These are phyloP conservation scores for Corvus hawaiiensis DNA, from an alignment of 2,113 vertebrate species.

Conservation along the genomic window DNA sequence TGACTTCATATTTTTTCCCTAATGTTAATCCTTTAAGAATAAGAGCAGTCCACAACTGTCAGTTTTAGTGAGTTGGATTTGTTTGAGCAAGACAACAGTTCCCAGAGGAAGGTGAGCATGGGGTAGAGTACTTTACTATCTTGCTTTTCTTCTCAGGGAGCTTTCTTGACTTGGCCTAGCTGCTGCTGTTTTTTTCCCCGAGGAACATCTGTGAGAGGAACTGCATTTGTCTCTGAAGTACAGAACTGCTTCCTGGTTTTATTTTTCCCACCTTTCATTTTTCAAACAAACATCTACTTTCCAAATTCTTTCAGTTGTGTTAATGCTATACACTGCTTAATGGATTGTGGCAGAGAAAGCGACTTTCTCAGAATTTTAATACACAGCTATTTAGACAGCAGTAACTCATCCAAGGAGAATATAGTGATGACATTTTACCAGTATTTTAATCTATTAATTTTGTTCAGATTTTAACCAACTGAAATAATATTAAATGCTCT, in stretches of 20 bases:
- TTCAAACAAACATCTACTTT: background rate
- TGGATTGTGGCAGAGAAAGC: background rate
- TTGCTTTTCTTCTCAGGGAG: conserved; percentile 13
- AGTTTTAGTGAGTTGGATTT: conserved; percentile 55
- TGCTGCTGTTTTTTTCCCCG: conserved; percentile 32
- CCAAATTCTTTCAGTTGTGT: background rate
- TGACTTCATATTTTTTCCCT: background rate
- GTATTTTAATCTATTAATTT: background rate
- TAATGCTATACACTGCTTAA: background rate
- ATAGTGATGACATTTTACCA: background rate
- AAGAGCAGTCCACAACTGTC: conserved; percentile 18
- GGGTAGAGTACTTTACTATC: conserved; percentile 16
- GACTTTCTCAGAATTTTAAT: background rate
- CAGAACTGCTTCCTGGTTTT: background rate
- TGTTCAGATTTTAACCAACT: background rate
- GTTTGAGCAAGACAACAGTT: conserved; percentile 51
- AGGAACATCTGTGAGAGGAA: conserved; percentile 5
- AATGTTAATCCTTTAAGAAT: conserved; percentile 44
- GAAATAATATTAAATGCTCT: background rate
- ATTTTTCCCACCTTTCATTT: conserved; percentile 1
- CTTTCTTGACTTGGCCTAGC: conserved; percentile 45
- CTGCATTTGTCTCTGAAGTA: conserved; percentile 11
- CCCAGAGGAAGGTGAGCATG: conserved; percentile 30
- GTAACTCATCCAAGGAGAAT: background rate
- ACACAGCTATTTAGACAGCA: background rate